Evolutionary conservation across 2,113 vertebrate species (phyloP).

Genomic region (Tetrax tetrax): DNA sequence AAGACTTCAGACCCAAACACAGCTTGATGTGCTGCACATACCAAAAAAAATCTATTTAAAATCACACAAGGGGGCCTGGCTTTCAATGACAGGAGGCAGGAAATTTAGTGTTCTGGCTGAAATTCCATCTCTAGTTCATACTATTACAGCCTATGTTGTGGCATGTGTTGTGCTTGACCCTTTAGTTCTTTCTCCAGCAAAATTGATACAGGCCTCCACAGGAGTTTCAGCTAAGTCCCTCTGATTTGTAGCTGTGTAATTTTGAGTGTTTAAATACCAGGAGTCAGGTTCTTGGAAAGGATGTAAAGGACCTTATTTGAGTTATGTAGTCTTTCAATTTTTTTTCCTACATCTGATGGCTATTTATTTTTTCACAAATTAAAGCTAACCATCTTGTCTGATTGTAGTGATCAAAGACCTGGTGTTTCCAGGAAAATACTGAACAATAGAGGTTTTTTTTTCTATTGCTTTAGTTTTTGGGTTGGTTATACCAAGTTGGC

Average conservation of each 20-base stretch:
- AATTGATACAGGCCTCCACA: neutral
- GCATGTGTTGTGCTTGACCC: neutral
- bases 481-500: neutral
- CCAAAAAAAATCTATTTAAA: conserved; percentile 46
- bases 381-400: neutral
- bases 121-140: conserved; percentile 37
- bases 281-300: neutral
- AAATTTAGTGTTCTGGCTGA: conserved; percentile 42
- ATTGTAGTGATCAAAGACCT: neutral
- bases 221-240: neutral
- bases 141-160: neutral
- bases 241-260: neutral
- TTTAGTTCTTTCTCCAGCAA: neutral
- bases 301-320: neutral
- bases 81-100: conserved; percentile 31
- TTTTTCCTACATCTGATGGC: neutral
- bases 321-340: neutral
- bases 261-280: neutral
- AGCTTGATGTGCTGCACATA: conserved; percentile 44
- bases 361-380: neutral
- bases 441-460: neutral
- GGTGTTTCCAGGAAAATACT: neutral
- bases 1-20: neutral
- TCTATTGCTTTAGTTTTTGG: neutral
- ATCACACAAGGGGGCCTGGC: conserved; percentile 15